Conservation (phyloP, 2,113 vertebrate genomes). For the Pyrgilauda ruficollis region DNA sequence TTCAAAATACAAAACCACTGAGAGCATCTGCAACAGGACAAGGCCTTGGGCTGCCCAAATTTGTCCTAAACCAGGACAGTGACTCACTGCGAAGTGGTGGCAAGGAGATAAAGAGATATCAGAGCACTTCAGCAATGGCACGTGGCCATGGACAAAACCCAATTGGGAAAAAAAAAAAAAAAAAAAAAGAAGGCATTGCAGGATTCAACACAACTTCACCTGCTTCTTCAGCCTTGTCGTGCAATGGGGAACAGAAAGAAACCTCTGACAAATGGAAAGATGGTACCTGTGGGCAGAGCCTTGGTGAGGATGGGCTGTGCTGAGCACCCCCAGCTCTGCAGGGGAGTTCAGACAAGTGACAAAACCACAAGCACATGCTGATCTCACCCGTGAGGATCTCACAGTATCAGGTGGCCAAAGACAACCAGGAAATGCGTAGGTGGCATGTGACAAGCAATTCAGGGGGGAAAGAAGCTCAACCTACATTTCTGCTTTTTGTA, state of each 20-base stretch:
- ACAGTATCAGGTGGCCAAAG: not conserved
- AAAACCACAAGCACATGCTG: not conserved
- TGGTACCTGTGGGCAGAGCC: not conserved
- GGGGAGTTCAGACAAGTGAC: not conserved
- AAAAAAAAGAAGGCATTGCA: not conserved
- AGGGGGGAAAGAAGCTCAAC: not conserved
- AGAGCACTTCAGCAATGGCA: not conserved
- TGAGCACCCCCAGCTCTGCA: not conserved
- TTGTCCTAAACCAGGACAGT: not conserved
- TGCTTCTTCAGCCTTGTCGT: not conserved
- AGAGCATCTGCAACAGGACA: not conserved
- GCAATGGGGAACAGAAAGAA: not conserved
- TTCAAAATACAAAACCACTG: not conserved
- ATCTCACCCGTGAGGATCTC: not conserved
- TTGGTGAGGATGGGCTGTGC: not conserved
- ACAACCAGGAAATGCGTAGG: constrained; percentile 7
- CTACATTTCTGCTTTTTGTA: not conserved
- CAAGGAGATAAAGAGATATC: not conserved
- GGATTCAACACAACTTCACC: no score
- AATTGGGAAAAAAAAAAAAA: not conserved
- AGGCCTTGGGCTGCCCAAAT: not conserved
- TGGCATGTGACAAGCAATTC: not conserved
- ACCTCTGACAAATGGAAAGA: not conserved
- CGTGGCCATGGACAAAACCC: not conserved
- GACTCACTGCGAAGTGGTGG: not conserved